Conservation (phyloP, 2,797 vertebrate species). For the Columba guinea region DNA sequence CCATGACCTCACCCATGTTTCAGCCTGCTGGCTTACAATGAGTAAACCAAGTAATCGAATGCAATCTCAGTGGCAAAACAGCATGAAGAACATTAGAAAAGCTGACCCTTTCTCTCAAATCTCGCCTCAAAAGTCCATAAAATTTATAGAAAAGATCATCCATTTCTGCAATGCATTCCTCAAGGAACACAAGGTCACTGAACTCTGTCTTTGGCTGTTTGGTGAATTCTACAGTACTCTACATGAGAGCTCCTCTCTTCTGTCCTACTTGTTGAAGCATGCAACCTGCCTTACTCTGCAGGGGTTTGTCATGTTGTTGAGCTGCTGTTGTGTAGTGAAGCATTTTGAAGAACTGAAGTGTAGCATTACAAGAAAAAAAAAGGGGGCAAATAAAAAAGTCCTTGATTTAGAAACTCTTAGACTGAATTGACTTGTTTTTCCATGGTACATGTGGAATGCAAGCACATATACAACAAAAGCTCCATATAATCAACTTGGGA, state of each 20-base stretch:
- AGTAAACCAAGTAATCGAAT: slow-evolving; percentile 16
- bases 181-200: background rate
- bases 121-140: slow-evolving; percentile 5
- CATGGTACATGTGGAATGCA: background rate
- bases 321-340: background rate
- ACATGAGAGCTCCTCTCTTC: background rate
- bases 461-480: background rate
- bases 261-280: slow-evolving; percentile 3
- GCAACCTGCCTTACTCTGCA: background rate
- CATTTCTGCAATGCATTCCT: slow-evolving; percentile 1
- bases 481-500: background rate
- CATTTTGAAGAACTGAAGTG: background rate
- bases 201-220: slow-evolving; percentile 5
- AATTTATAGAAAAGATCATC: slow-evolving; percentile 21
- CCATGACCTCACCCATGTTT: background rate
- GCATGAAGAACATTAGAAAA: slow-evolving; percentile 36
- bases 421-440: background rate
- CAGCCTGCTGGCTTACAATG: slow-evolving; percentile 20
- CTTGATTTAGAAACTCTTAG: background rate
- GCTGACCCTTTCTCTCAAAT: slow-evolving; percentile 1
- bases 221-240: background rate
- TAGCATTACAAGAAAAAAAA: background rate
- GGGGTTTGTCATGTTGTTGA: background rate
- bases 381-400: background rate
- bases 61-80: slow-evolving; percentile 16